Evolutionary conservation across 2,888 invertebrate species (phyloP).

Genomic region (Heliconius ismenius): DNA sequence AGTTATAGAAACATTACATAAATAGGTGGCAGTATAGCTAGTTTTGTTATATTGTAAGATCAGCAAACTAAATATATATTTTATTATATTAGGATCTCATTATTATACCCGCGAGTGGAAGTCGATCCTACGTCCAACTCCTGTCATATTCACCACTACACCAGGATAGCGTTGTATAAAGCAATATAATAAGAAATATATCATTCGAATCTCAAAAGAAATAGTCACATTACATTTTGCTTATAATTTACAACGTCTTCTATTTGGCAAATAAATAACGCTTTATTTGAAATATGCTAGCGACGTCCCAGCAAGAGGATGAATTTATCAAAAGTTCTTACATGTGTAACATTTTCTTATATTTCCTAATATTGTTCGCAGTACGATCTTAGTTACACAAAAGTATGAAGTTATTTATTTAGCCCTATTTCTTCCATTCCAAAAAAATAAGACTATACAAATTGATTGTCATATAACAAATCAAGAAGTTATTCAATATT

Average conservation of each 20-base stretch:
- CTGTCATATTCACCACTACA: too few relatives aligned
- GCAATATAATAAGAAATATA: background rate
- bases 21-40: too few relatives aligned
- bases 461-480: too few relatives aligned
- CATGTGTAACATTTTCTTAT: conserved; percentile 19
- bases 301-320: conserved; percentile 14
- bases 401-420: too few relatives aligned
- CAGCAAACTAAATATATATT: background rate
- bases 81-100: background rate
- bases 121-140: background rate
- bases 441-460: too few relatives aligned
- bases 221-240: background rate
- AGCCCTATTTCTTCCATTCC: too few relatives aligned
- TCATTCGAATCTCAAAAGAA: background rate
- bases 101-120: background rate
- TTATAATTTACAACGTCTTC: conserved; percentile 10
- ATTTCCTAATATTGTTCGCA: background rate
- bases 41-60: background rate
- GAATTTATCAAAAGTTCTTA: conserved; percentile 21
- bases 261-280: conserved; percentile 29
- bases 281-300: conserved; percentile 16
- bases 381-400: background rate
- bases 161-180: background rate
- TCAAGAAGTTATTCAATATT: too few relatives aligned
- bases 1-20: too few relatives aligned